Conservation (phyloP, 2,888 invertebrate genomes). For the Cyclophora punctaria region DNA sequence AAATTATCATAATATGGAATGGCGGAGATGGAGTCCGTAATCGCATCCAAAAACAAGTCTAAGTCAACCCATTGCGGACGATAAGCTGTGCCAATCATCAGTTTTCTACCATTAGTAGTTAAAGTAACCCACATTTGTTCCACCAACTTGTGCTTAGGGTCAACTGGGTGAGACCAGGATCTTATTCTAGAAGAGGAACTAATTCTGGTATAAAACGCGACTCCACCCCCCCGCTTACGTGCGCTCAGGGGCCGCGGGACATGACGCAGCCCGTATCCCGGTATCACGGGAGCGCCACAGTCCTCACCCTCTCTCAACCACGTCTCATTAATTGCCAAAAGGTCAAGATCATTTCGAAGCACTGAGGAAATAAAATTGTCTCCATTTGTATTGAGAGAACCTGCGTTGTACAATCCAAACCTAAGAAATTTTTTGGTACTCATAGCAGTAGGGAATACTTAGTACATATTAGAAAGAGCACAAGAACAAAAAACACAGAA, state of each 20-base stretch:
- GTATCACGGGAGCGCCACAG: slow-evolving; percentile 8
- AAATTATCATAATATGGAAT: slow-evolving; percentile 3
- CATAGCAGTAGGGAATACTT: no score
- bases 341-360: slow-evolving; percentile 1
- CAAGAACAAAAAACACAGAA: no score
- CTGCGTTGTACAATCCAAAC: slow-evolving; percentile 14
- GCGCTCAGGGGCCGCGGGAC: slow-evolving; percentile 4
- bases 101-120: not conserved
- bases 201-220: slow-evolving; percentile 10
- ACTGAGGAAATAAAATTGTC: slow-evolving; percentile 9
- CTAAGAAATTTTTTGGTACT: slow-evolving; percentile 1
- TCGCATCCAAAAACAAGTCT: slow-evolving; percentile 5
- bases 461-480: no score
- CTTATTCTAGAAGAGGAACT: not conserved
- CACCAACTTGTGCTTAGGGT: not conserved
- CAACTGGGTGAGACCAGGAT: not conserved
- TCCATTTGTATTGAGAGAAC: slow-evolving; percentile 13
- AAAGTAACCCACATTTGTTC: slow-evolving; percentile 11
- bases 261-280: slow-evolving; percentile 12
- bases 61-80: slow-evolving; percentile 6
- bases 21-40: slow-evolving; percentile 1
- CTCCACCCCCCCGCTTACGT: slow-evolving; percentile 11
- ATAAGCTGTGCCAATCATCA: slow-evolving; percentile 10
- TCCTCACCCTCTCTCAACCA: slow-evolving; percentile 16
- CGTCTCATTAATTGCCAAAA: slow-evolving; percentile 19